Evolutionary conservation across 2,888 invertebrate species (phyloP).

Genomic region (Troides aeacus): DNA sequence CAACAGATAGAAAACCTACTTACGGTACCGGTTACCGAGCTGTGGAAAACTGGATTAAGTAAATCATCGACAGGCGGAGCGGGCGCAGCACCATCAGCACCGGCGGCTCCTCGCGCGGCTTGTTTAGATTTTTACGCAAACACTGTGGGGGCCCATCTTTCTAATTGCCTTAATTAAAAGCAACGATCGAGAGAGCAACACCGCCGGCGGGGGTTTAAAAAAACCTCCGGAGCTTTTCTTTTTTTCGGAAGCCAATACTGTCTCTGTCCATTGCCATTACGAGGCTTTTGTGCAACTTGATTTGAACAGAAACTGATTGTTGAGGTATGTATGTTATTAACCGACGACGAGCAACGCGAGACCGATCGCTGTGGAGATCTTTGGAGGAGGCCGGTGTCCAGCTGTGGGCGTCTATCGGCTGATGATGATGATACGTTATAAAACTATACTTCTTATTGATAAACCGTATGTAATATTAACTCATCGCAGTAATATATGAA

Average conservation of each 20-base stretch:
- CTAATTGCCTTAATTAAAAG: conserved; percentile 78
- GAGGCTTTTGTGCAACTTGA: neutral
- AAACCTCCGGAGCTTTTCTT: conserved; percentile 1
- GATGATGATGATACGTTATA: too few relatives aligned
- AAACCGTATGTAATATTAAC: too few relatives aligned
- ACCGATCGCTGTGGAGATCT: too few relatives aligned
- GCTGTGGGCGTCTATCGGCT: too few relatives aligned
- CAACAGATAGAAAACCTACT: too few relatives aligned
- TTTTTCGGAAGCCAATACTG: conserved; percentile 19
- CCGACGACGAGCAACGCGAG: too few relatives aligned
- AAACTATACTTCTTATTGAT: too few relatives aligned
- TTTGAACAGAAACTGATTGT: neutral
- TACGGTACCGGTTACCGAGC: too few relatives aligned
- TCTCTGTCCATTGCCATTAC: conserved; percentile 10
- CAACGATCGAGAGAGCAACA: conserved; percentile 51
- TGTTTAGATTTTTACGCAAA: conserved; percentile 79
- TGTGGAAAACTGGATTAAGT: too few relatives aligned
- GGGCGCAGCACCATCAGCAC: conserved; percentile 26
- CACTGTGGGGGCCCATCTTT: conserved; percentile 65
- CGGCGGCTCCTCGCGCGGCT: conserved; percentile 46
- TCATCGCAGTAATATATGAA: too few relatives aligned
- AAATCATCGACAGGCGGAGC: neutral
- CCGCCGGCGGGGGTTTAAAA: conserved; percentile 22
- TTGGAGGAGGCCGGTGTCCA: too few relatives aligned
- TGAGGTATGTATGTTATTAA: too few relatives aligned